Evolutionary conservation across 2,113 vertebrate species (phyloP), one percentile per base, ranked within the genome.

Genomic region (Boleophthalmus pectinirostris): DNA sequence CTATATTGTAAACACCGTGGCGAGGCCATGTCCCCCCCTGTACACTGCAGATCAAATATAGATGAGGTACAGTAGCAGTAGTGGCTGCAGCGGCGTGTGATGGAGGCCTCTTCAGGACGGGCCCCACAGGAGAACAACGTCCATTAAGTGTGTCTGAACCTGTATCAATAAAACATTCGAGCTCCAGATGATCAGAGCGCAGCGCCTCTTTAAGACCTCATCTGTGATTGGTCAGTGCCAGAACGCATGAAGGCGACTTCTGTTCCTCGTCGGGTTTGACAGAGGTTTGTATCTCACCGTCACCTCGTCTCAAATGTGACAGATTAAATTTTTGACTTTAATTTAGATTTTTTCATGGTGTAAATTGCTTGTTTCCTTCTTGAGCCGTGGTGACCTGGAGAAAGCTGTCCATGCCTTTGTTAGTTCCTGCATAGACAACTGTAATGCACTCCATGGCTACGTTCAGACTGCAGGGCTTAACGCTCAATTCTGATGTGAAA

Each of bases 21-120:
- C 21, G 11, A 58, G 56, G 56, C 12, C 56, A 14, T 12, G 56
- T 15, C 8, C 12, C 56, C 21, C 21, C 25, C 21, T 2, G 58
- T 16, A 8, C 58, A 33, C 58, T 33, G 60, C 20, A 63, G 29
- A 63, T 63, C 51, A 90, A 89, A 88, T 80, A 88, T 90, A 78
- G 72, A 89, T 90, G 83, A 90, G 66, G 73, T 78, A 73, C 74
- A 71, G 77, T 75, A 84, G 76, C 74, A 69, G 77, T 75, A 84
- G 76, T 68, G 1, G 70, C 76, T 61, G 61, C 56, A 38, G 35
- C 38, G 4, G 24, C 61, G 61, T 25, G 29, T 69, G 74, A 78
- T 25, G 73, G 46, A 61, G 71, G 74, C 57, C 8, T 76, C 65
- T 73, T 57, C 33, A 68, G 77, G 69, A 65, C 2, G 61, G 8